These are phyloP conservation scores for Chlamydotis undulata DNA, from an alignment of 2,113 vertebrate genomes.

Conservation along the genomic window DNA sequence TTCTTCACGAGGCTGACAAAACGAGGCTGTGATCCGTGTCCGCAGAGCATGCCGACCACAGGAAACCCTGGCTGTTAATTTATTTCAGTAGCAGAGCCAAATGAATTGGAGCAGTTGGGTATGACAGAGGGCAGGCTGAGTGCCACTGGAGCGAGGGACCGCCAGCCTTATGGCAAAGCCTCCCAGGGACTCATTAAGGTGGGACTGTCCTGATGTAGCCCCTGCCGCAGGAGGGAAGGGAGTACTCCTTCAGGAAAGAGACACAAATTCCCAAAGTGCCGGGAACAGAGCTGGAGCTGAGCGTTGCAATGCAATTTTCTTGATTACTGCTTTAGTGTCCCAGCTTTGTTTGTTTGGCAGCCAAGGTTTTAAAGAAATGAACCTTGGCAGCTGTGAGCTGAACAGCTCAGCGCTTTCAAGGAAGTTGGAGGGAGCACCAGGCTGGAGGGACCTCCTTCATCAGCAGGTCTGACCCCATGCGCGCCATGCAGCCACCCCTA, in stretches of 20 bases:
- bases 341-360: background rate
- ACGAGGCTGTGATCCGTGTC: background rate
- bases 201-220: background rate
- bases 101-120: background rate
- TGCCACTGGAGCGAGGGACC: background rate
- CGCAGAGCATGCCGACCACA: background rate
- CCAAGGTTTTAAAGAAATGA: background rate
- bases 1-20: background rate
- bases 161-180: accelerated
- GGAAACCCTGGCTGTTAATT: background rate
- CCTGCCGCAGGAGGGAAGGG: background rate
- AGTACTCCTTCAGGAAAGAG: background rate
- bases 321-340: background rate
- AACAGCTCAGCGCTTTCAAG: background rate
- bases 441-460: background rate
- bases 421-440: background rate
- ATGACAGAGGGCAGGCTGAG: background rate
- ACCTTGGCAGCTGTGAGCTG: background rate
- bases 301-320: background rate
- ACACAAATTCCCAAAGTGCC: background rate
- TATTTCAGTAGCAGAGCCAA: background rate
- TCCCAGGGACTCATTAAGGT: background rate
- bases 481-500: background rate
- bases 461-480: background rate
- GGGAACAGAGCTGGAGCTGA: background rate